A percentile compares a stretch with the other conserved stretches of the same genome.
Evolutionary conservation across 2,113 vertebrate species (phyloP).

Genomic region (Siniperca chuatsi): DNA sequence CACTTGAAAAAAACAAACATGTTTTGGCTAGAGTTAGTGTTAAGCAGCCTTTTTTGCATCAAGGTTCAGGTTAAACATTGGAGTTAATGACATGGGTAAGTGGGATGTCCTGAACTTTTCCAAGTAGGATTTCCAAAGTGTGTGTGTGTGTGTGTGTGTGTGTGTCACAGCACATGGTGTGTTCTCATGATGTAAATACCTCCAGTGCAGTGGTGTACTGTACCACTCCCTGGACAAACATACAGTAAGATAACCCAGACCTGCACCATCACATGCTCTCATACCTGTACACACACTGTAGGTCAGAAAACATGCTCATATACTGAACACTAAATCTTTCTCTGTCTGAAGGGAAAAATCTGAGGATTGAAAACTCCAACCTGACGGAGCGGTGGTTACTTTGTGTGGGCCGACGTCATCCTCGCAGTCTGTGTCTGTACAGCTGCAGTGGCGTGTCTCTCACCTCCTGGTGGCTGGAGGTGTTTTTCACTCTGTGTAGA

Average conservation of each 20-base stretch:
- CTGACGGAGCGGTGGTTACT: slow-evolving; percentile 65
- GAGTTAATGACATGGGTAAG: neutral
- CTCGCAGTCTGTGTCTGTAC: slow-evolving; percentile 64
- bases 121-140: neutral
- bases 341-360: slow-evolving; percentile 73
- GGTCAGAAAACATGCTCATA: slow-evolving; percentile 3
- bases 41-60: neutral
- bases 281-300: slow-evolving; percentile 23
- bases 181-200: slow-evolving; percentile 81
- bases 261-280: slow-evolving; percentile 63
- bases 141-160: slow-evolving; percentile 13
- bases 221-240: slow-evolving; percentile 86
- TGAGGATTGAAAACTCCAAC: slow-evolving; percentile 57
- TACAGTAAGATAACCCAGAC: slow-evolving; percentile 64
- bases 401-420: slow-evolving; percentile 49
- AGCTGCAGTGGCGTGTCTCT: slow-evolving; percentile 63
- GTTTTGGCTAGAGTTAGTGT: neutral
- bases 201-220: slow-evolving; percentile 47
- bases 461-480: slow-evolving; percentile 53
- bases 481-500: slow-evolving; percentile 72
- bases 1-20: neutral
- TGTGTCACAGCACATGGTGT: slow-evolving; percentile 70
- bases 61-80: neutral
- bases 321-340: neutral
- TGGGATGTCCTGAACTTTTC: slow-evolving; percentile 34